These are phyloP conservation scores for Ornithoptera alexandrae DNA, from an alignment of 2,888 invertebrate genomes.

Conservation along the genomic window DNA sequence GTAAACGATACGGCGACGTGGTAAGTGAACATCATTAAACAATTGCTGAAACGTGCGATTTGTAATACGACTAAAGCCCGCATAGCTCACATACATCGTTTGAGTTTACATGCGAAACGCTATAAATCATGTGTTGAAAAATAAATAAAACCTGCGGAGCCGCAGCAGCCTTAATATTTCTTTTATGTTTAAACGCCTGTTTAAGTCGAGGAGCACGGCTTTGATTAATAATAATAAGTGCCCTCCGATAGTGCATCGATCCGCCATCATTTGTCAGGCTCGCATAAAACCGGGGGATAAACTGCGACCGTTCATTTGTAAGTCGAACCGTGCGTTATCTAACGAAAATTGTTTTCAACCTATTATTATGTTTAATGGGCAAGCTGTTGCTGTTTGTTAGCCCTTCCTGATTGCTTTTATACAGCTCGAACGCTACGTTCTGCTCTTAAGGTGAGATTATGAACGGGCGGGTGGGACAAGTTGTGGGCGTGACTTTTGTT, in stretches of 20 bases:
- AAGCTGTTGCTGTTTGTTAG: slow-evolving; percentile 9
- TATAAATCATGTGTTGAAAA: slow-evolving; percentile 22
- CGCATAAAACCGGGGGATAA: slow-evolving; percentile 31
- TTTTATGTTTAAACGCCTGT: slow-evolving; percentile 26
- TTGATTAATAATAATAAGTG: slow-evolving; percentile 40
- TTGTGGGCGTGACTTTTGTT: too few species aligned
- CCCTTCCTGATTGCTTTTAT: slow-evolving; percentile 4
- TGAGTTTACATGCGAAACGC: slow-evolving; percentile 1
- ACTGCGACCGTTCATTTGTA: slow-evolving; percentile 18
- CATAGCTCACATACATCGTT: slow-evolving; percentile 9
- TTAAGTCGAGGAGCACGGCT: slow-evolving; percentile 29
- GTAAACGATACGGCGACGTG: too few species aligned
- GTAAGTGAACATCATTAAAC: too few species aligned
- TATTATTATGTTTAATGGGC: slow-evolving; percentile 24
- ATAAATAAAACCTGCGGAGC: slow-evolving; percentile 19
- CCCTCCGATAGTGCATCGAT: slow-evolving; percentile 38
- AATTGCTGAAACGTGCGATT: slow-evolving; percentile 9
- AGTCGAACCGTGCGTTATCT: slow-evolving; percentile 16
- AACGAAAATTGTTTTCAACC: slow-evolving; percentile 27
- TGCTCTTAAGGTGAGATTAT: too few species aligned
- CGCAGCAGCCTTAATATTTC: slow-evolving; percentile 25
- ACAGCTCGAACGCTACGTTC: not conserved
- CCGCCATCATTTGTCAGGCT: slow-evolving; percentile 47
- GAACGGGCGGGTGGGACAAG: too few species aligned
- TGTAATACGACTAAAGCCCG: slow-evolving; percentile 6